phyloP scores from a whole-genome alignment of 1,140 invertebrate species.

The Eumaeus atala region DNA sequence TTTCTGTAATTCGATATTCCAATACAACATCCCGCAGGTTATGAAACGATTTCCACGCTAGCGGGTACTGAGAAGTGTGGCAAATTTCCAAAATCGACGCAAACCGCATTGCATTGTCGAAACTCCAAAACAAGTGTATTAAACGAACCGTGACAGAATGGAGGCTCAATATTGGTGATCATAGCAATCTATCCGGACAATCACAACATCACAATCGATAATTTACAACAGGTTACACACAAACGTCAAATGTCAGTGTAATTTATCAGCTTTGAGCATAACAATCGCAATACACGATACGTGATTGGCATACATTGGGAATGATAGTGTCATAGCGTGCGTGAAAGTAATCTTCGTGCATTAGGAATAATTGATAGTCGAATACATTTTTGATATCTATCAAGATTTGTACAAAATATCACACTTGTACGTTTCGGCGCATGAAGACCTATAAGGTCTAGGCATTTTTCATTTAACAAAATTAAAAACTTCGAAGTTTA shows the following conservation, averaged over 20 bases:
- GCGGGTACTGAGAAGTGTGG: constrained; percentile 21
- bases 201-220: constrained; percentile 18
- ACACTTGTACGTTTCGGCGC: no score
- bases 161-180: constrained; percentile 45
- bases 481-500: no score
- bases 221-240: constrained; percentile 13
- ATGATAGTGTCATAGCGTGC: constrained; percentile 4
- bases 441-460: no score
- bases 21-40: constrained; percentile 11
- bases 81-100: constrained; percentile 27
- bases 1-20: neutral
- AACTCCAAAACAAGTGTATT: constrained; percentile 27
- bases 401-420: no score
- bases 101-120: constrained; percentile 22
- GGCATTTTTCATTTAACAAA: no score
- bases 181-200: constrained; percentile 29
- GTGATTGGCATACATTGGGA: neutral
- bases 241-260: constrained; percentile 8
- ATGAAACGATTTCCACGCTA: constrained; percentile 15
- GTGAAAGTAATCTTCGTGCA: no score
- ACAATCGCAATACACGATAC: constrained; percentile 1
- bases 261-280: neutral
- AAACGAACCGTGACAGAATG: constrained; percentile 43
- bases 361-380: no score
- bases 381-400: no score